These are phyloP conservation scores for Amphipoea oculea DNA, from an alignment of 2,888 invertebrate species.

Conservation along the genomic window DNA sequence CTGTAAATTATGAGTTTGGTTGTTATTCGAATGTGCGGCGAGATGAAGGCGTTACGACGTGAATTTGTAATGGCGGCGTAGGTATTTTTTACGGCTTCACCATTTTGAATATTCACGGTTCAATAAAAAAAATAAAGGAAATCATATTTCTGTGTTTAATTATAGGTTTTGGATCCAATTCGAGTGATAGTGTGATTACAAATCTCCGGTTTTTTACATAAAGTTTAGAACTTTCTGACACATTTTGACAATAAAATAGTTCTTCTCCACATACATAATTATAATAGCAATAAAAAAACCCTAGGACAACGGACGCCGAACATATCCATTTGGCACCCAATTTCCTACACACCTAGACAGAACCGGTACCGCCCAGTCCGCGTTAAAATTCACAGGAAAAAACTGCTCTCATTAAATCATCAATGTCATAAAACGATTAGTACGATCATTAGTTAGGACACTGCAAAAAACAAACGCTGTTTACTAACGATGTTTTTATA, in stretches of 20 bases:
- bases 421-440: constrained; percentile 87
- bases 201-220: neutral
- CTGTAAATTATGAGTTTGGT: constrained; percentile 84
- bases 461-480: constrained; percentile 77
- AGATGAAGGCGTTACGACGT: constrained; percentile 85
- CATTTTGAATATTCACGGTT: constrained; percentile 67
- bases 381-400: constrained; percentile 70
- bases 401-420: constrained; percentile 79
- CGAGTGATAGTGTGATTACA: constrained; percentile 30
- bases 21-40: constrained; percentile 83
- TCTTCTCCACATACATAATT: neutral
- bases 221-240: neutral
- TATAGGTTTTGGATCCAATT: constrained; percentile 47
- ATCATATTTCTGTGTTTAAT: constrained; percentile 62
- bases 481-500: constrained; percentile 86
- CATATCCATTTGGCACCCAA: constrained; percentile 41
- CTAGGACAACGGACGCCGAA: constrained; percentile 16
- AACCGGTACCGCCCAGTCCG: constrained; percentile 52
- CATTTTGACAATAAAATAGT: neutral
- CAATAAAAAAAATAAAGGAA: constrained; percentile 61
- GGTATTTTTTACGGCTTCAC: constrained; percentile 76
- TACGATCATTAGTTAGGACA: constrained; percentile 74
- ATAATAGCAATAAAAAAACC: constrained; percentile 28
- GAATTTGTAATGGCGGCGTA: constrained; percentile 82
- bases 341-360: constrained; percentile 47